Conservation (phyloP, 2,888 invertebrate genomes). For the Lepidonotus clava region DNA sequence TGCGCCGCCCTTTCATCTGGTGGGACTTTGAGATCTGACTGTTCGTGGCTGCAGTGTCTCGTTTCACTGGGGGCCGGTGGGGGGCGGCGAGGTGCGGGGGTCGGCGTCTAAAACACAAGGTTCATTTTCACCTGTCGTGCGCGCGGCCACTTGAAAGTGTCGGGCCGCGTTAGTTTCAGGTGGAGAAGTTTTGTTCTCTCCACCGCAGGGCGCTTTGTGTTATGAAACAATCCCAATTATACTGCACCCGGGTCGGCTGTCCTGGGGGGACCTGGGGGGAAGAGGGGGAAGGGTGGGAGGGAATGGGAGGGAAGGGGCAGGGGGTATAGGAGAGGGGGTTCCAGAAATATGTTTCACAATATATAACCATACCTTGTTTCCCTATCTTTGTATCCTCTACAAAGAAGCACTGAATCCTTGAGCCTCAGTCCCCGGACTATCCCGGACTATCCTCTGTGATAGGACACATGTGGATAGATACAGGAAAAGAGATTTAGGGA, state of each 20-base stretch:
- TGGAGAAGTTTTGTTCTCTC: neutral
- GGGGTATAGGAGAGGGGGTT: too few species aligned
- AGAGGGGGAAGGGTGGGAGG: too few species aligned
- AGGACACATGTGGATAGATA: neutral
- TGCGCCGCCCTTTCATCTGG: neutral
- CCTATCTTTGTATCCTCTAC: too few species aligned
- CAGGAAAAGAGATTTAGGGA: too few species aligned
- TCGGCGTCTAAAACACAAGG: neutral
- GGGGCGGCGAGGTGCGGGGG: neutral
- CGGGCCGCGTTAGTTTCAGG: neutral
- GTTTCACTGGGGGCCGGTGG: neutral
- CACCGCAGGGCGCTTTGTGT: neutral
- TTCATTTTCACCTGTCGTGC: constrained; percentile 38
- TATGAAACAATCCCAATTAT: constrained; percentile 41
- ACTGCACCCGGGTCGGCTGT: too few species aligned
- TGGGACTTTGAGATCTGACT: neutral
- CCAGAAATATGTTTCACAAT: too few species aligned
- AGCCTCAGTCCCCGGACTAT: too few species aligned
- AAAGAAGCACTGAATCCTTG: too few species aligned
- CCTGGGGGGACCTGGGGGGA: too few species aligned
- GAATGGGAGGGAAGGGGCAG: too few species aligned
- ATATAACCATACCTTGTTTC: too few species aligned
- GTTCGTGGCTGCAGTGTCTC: neutral
- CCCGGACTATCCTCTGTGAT: neutral
- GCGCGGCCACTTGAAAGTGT: neutral